Percentiles rank a stretch among this genome's conserved stretches.
Conservation (phyloP, 2,888 invertebrate genomes). For the Aproaerema taeniolella region DNA sequence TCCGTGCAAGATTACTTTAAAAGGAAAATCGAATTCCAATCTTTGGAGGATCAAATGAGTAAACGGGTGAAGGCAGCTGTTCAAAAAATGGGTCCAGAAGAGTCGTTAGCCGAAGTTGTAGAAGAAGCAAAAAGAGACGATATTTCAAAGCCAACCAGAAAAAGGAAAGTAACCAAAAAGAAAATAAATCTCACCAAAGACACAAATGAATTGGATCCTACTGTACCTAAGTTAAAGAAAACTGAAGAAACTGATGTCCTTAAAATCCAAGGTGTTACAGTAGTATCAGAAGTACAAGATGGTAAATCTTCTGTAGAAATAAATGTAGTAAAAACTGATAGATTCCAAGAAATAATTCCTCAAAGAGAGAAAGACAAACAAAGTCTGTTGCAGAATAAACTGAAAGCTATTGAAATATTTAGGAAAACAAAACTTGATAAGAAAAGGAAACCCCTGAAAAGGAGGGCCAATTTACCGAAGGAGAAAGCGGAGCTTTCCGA, state of each 20-base stretch:
- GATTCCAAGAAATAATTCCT: slow-evolving; percentile 80
- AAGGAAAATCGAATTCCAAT: slow-evolving; percentile 72
- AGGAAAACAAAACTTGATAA: slow-evolving; percentile 81
- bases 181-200: slow-evolving; percentile 22
- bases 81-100: slow-evolving; percentile 77
- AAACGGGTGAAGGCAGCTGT: slow-evolving; percentile 89
- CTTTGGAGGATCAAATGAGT: slow-evolving; percentile 82
- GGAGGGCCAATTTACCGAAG: slow-evolving; percentile 65
- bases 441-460: slow-evolving; percentile 63
- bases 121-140: too few relatives aligned
- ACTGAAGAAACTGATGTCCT: slow-evolving; percentile 31
- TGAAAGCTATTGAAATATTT: slow-evolving; percentile 85
- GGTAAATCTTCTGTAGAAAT: slow-evolving; percentile 42
- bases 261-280: slow-evolving; percentile 40
- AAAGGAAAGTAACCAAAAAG: slow-evolving; percentile 30
- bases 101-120: slow-evolving; percentile 22
- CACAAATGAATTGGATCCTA: slow-evolving; percentile 32
- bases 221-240: slow-evolving; percentile 36
- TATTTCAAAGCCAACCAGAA: slow-evolving; percentile 25
- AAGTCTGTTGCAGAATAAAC: slow-evolving; percentile 80
- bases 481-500: slow-evolving; percentile 82
- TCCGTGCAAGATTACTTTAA: slow-evolving; percentile 86
- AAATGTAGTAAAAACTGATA: slow-evolving; percentile 50
- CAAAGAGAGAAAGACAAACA: slow-evolving; percentile 83
- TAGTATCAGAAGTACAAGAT: slow-evolving; percentile 38